Conservation (phyloP, 2,797 vertebrate genomes). For the Gephyroberyx darwinii region DNA sequence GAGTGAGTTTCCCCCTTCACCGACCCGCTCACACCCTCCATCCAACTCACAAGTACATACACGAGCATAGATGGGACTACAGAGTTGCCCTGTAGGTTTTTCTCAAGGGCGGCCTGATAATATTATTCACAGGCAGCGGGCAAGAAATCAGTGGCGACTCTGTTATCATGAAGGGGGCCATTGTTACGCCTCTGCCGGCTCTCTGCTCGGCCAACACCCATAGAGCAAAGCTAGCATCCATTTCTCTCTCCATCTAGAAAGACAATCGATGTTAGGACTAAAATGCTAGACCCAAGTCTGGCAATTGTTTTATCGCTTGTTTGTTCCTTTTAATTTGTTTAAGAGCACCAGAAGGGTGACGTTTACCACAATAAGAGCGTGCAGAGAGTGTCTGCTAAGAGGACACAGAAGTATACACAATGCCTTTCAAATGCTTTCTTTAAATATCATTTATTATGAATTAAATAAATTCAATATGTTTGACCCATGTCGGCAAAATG, state of each 20-base stretch:
- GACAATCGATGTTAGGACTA: constrained; percentile 12
- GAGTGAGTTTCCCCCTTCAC: background rate
- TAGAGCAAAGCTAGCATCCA: constrained; percentile 59
- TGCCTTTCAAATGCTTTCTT: background rate
- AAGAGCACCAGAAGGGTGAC: background rate
- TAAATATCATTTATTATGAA: too few species aligned
- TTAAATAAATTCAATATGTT: too few species aligned
- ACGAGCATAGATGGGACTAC: constrained; percentile 14
- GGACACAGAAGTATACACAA: too few species aligned
- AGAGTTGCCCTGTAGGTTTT: constrained; percentile 51
- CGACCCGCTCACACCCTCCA: constrained; percentile 34
- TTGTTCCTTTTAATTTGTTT: background rate
- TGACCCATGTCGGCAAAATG: background rate
- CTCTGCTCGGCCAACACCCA: constrained; percentile 61
- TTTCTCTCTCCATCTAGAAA: constrained; percentile 34
- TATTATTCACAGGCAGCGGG: constrained; percentile 77
- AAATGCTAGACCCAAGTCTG: constrained; percentile 16
- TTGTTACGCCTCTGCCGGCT: constrained; percentile 70
- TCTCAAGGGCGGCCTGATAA: constrained; percentile 68
- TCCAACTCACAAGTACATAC: constrained; percentile 2
- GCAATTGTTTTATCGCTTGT: background rate
- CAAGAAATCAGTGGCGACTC: constrained; percentile 76
- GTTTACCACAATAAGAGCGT: background rate
- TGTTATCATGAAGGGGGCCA: constrained; percentile 79
- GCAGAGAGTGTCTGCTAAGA: background rate